phyloP scores from a whole-genome alignment of 2,888 invertebrate genomes.

The Leptinotarsa tumamoca region DNA sequence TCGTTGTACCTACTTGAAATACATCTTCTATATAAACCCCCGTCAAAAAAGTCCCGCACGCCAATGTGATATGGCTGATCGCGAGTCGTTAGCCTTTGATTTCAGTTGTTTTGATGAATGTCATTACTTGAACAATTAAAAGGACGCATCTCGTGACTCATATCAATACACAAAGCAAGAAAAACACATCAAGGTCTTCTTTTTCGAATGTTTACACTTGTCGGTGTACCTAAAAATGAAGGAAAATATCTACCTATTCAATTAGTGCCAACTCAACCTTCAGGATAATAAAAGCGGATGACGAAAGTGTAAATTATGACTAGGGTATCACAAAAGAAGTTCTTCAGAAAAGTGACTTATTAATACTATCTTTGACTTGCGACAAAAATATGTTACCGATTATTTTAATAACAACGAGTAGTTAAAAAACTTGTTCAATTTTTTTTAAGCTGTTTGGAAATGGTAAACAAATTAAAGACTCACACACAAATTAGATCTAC shows the following conservation, averaged over 20 bases:
- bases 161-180: not conserved
- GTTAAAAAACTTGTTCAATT: too few relatives aligned
- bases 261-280: conserved; percentile 12
- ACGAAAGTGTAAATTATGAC: not conserved
- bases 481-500: too few relatives aligned
- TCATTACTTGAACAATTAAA: conserved; percentile 10
- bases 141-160: conserved; percentile 11
- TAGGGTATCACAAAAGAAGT: not conserved
- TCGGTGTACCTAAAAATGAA: not conserved
- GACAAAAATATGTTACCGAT: too few relatives aligned
- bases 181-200: not conserved
- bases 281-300: not conserved
- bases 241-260: conserved; percentile 4
- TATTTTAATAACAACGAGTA: too few relatives aligned
- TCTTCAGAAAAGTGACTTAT: too few relatives aligned
- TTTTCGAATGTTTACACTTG: conserved; percentile 11
- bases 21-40: not conserved
- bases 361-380: too few relatives aligned
- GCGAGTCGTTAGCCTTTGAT: conserved; percentile 16
- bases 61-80: not conserved
- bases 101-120: conserved; percentile 11
- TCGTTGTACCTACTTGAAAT: not conserved
- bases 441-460: too few relatives aligned
- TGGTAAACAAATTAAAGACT: too few relatives aligned
- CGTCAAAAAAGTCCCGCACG: not conserved